These are phyloP conservation scores for Metopia argyrocephala DNA, from an alignment of 2,888 invertebrate species.

Conservation along the genomic window DNA sequence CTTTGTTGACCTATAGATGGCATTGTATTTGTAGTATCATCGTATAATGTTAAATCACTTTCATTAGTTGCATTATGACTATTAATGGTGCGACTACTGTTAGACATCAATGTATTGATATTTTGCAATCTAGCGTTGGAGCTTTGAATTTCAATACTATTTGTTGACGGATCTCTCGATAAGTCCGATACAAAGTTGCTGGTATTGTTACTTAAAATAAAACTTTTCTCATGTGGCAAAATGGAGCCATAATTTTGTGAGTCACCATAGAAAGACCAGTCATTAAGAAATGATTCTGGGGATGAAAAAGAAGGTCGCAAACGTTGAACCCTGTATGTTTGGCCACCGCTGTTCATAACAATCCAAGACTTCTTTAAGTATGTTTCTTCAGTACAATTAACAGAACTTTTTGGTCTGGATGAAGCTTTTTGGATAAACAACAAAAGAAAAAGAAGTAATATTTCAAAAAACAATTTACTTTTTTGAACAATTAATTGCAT, in stretches of 20 bases:
- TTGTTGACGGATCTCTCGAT: slow-evolving; percentile 73
- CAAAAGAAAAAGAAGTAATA: slow-evolving; percentile 16
- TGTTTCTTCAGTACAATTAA: slow-evolving; percentile 75
- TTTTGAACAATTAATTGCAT: slow-evolving; percentile 34
- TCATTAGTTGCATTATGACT: slow-evolving; percentile 33
- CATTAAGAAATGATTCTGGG: slow-evolving; percentile 74
- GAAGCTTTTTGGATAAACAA: slow-evolving; percentile 50
- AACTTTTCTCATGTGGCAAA: slow-evolving; percentile 74
- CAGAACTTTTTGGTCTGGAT: slow-evolving; percentile 67
- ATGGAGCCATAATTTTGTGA: slow-evolving; percentile 76
- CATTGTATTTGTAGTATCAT: slow-evolving; percentile 5
- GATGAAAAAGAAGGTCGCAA: slow-evolving; percentile 77
- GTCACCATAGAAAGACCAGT: slow-evolving; percentile 71
- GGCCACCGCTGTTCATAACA: slow-evolving; percentile 72
- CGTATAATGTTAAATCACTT: slow-evolving; percentile 50
- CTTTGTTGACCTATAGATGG: slow-evolving; percentile 22
- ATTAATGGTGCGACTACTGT: slow-evolving; percentile 19
- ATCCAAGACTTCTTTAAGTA: slow-evolving; percentile 77
- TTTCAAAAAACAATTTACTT: not conserved
- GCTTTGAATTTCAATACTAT: slow-evolving; percentile 49
- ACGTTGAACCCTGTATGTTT: slow-evolving; percentile 73
- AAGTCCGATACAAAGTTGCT: slow-evolving; percentile 77
- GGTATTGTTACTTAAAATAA: slow-evolving; percentile 71
- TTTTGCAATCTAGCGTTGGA: slow-evolving; percentile 37
- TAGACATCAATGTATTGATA: not conserved